phyloP scores from a whole-genome alignment of 2,888 invertebrate genomes.

The Elgonia sp. region DNA sequence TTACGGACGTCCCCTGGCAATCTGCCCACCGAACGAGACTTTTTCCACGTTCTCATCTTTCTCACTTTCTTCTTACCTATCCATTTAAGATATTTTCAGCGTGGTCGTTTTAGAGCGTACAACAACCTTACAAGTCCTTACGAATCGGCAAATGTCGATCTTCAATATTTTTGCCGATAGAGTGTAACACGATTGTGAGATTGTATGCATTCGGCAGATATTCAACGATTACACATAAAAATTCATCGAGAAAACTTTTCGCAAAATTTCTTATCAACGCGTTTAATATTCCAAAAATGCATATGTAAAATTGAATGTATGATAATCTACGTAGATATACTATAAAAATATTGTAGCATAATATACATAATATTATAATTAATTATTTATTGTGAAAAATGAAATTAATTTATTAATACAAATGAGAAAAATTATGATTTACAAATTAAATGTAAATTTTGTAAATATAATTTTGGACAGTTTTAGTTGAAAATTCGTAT shows the following conservation, averaged over 20 bases:
- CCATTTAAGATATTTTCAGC: conserved; percentile 61
- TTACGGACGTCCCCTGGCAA: conserved; percentile 83
- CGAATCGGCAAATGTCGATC: conserved; percentile 48
- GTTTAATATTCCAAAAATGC: too few species aligned
- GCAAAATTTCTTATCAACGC: too few species aligned
- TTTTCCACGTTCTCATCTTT: conserved; percentile 75
- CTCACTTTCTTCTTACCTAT: conserved; percentile 66
- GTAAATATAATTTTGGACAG: too few species aligned
- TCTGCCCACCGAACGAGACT: conserved; percentile 82
- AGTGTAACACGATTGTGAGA: conserved; percentile 29
- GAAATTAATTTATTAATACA: too few species aligned
- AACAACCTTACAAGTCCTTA: conserved; percentile 59
- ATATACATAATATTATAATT: too few species aligned
- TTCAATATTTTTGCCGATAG: conserved; percentile 28
- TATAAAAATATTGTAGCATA: too few species aligned
- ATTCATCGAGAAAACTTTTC: background rate
- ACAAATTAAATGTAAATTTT: too few species aligned
- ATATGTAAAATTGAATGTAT: too few species aligned
- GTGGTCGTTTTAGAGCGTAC: conserved; percentile 54
- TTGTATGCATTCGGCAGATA: conserved; percentile 14
- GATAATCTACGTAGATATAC: too few species aligned
- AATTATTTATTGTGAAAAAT: too few species aligned
- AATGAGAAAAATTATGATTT: too few species aligned
- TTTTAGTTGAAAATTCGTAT: too few species aligned
- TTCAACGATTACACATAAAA: background rate